Conservation (phyloP, 2,888 invertebrate genomes). For the Hermodice carunculata region DNA sequence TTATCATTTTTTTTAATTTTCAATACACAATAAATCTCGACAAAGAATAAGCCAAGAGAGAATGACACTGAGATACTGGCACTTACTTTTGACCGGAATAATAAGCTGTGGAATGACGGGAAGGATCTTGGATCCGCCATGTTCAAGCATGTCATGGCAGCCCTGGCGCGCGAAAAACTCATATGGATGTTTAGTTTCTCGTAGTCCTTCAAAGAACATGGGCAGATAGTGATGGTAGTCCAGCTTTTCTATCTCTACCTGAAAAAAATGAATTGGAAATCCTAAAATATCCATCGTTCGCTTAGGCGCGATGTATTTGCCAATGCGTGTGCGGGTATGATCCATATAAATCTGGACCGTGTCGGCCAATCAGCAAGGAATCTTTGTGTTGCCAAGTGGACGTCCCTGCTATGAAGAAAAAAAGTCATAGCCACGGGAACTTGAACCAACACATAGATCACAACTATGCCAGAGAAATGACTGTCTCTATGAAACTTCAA, state of each 20-base stretch:
- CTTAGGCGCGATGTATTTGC: too few species aligned
- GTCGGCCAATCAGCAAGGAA: too few species aligned
- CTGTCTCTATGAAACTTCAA: too few species aligned
- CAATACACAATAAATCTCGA: constrained; percentile 1
- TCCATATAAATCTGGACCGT: too few species aligned
- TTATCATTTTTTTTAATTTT: neutral
- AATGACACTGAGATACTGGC: neutral
- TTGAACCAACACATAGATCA: too few species aligned
- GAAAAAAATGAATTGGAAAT: too few species aligned
- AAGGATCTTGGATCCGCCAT: constrained; percentile 85
- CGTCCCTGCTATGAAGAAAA: too few species aligned
- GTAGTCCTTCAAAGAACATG: constrained; percentile 91
- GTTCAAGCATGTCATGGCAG: constrained; percentile 85
- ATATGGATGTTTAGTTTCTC: constrained; percentile 86
- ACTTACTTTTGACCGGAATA: constrained; percentile 88
- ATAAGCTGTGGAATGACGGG: constrained; percentile 92
- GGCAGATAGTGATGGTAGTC: constrained; percentile 94
- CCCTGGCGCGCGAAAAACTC: constrained; percentile 89
- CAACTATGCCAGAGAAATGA: too few species aligned
- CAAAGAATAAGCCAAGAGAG: neutral
- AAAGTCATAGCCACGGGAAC: too few species aligned
- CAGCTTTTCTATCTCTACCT: constrained; percentile 89
- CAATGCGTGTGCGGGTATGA: too few species aligned
- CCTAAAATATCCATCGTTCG: too few species aligned
- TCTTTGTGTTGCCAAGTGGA: too few species aligned